Percentiles rank a stretch among this genome's conserved stretches.
Evolutionary conservation across 2,113 vertebrate genomes (phyloP).

Genomic region (Psilopsiagon aymara): DNA sequence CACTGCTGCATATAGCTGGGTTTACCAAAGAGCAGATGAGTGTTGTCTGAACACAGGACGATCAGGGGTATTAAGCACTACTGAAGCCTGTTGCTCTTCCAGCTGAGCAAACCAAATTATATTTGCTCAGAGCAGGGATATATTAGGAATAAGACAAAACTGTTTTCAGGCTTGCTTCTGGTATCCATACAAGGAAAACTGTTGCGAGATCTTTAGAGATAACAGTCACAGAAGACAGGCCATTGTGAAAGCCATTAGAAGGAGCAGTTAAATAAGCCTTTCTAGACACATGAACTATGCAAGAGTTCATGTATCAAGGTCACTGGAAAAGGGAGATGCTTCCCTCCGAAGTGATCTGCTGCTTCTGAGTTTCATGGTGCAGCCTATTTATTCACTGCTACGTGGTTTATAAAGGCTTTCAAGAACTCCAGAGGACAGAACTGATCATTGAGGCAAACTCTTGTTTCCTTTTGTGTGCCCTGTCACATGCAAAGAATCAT

Average conservation of each 20-base stretch:
- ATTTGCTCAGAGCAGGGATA: neutral
- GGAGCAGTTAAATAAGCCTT: neutral
- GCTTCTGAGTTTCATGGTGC: neutral
- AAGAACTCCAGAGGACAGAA: neutral
- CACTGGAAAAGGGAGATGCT: neutral
- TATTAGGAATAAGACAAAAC: neutral
- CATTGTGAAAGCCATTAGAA: neutral
- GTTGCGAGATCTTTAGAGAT: neutral
- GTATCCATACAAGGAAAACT: neutral
- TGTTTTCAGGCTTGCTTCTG: neutral
- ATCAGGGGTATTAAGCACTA: neutral
- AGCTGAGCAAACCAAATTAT: slow-evolving; percentile 28
- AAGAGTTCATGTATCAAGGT: neutral
- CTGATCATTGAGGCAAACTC: neutral
- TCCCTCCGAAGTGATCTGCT: neutral
- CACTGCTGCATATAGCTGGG: neutral
- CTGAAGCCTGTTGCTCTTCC: neutral
- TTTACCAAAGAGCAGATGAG: slow-evolving; percentile 17
- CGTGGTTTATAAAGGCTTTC: neutral
- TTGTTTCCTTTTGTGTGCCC: neutral
- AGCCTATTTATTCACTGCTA: neutral
- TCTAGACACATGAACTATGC: neutral
- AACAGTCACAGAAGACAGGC: neutral
- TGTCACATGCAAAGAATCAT: neutral
- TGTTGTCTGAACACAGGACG: neutral